Conservation (phyloP, 2,113 vertebrate species). For the Motacilla alba region DNA sequence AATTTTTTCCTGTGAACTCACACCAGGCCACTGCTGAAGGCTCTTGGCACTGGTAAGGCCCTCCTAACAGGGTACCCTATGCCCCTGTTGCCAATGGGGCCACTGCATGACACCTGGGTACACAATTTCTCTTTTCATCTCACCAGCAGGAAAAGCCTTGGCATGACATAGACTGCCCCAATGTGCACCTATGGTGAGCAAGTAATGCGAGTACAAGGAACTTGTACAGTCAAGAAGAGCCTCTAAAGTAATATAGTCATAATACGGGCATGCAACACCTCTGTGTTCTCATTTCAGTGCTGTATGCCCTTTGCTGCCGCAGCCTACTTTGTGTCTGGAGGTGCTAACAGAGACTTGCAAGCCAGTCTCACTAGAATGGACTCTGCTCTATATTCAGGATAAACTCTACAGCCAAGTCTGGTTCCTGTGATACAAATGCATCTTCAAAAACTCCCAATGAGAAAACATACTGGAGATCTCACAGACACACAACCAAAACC, state of each 20-base stretch:
- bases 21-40: background rate
- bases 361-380: background rate
- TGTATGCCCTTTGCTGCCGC: background rate
- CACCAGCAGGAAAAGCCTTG: background rate
- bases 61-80: background rate
- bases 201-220: background rate
- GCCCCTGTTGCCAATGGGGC: background rate
- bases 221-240: background rate
- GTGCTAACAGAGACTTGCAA: background rate
- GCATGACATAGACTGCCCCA: fast-evolving
- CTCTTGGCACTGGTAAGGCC: background rate
- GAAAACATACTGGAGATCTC: background rate
- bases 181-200: background rate
- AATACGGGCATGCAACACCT: fast-evolving
- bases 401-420: background rate
- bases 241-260: fast-evolving
- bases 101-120: background rate
- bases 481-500: background rate
- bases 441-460: background rate
- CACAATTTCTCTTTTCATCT: background rate
- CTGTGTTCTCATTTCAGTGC: background rate
- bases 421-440: background rate
- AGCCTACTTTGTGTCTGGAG: background rate
- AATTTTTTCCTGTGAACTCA: background rate
- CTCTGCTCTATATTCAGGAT: background rate